Evolutionary conservation across 1,140 invertebrate species (phyloP), one percentile per base, ranked within the genome.

Genomic region (Wasmannia auropunctata): DNA sequence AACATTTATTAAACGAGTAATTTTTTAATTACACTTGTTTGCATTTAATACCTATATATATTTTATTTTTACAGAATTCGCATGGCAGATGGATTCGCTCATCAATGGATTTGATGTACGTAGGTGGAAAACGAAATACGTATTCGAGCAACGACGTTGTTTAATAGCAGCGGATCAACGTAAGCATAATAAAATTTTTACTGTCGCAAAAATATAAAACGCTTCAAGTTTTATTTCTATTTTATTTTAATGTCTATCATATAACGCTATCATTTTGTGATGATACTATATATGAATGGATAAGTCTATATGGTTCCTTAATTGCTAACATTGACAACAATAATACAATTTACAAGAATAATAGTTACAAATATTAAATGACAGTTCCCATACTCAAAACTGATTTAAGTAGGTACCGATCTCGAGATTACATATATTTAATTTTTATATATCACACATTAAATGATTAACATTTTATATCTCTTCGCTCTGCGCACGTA

Each of bases 41-140:
- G 28, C 19, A 5, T 62, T 43, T 60, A 77, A 40, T 22, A n/a
- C n/a, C n/a, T n/a, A n/a, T n/a, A n/a, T 16, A 22, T n/a, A 46
- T 65, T 49, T 51, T 79, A 49, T 19, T 79, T 67, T 79, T 67
- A 49, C 43, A 79, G 76, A 43, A n/a, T 40, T 10, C 54, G 8
- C 67, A 19, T 28, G 10, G 10, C 31, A 19, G 34, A n/a, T 2
- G 5, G 5, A 43, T 58, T 72, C 19, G 19, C 10, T 5, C 14
- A 22, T 31, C 56, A 0, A 25, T 65, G 28, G 10, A 67, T 22
- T 22, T 4, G 3, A 80, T 10, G 58, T 11, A n/a, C 14, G n/a
- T 8, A 69, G 8, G 4, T 19, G 31, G 40, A 67, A 49, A 25
- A 37, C 8, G 43, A 7, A 67, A 22, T 46, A 34, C n/a, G 14